Evolutionary conservation across 92 coral and sea anemone genomes (phyloP).

Genomic region (Chrysogorgia sp.): DNA sequence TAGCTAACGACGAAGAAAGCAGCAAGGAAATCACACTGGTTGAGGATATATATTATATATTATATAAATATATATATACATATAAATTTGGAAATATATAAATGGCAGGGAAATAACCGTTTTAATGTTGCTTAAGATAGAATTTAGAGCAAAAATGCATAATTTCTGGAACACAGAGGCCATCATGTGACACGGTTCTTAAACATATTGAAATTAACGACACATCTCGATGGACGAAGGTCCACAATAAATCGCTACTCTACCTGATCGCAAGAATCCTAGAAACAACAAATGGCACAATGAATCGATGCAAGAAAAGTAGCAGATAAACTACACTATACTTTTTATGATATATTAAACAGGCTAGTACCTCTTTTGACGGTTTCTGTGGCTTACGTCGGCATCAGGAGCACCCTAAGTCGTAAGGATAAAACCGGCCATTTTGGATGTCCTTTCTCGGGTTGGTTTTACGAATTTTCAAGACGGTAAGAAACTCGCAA

Average conservation of each 20-base stretch:
- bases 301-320: slow-evolving; percentile 34
- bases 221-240: slow-evolving; percentile 36
- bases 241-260: slow-evolving; percentile 38
- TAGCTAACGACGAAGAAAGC: slow-evolving; percentile 11
- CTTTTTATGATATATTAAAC: slow-evolving; percentile 27
- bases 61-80: too few relatives aligned
- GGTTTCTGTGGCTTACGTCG: slow-evolving; percentile 16
- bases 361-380: slow-evolving; percentile 28
- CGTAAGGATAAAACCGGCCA: slow-evolving; percentile 98
- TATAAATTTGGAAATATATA: slow-evolving; percentile 24
- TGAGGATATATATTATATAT: slow-evolving; percentile 1
- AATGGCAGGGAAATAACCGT: slow-evolving; percentile 11
- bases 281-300: slow-evolving; percentile 22
- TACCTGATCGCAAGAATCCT: slow-evolving; percentile 34
- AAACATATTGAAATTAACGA: slow-evolving; percentile 42
- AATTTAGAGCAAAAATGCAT: slow-evolving; percentile 4
- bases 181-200: slow-evolving; percentile 41
- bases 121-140: slow-evolving; percentile 16
- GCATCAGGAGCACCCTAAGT: slow-evolving; percentile 15
- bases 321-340: slow-evolving; percentile 40
- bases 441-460: slow-evolving; percentile 99
- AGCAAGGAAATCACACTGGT: slow-evolving; percentile 29
- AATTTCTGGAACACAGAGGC: slow-evolving; percentile 13
- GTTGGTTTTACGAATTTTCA: slow-evolving; percentile 84
- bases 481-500: slow-evolving; percentile 94